Evolutionary conservation across 1,140 invertebrate species (phyloP).

Genomic region (Laodelphax striatellus): DNA sequence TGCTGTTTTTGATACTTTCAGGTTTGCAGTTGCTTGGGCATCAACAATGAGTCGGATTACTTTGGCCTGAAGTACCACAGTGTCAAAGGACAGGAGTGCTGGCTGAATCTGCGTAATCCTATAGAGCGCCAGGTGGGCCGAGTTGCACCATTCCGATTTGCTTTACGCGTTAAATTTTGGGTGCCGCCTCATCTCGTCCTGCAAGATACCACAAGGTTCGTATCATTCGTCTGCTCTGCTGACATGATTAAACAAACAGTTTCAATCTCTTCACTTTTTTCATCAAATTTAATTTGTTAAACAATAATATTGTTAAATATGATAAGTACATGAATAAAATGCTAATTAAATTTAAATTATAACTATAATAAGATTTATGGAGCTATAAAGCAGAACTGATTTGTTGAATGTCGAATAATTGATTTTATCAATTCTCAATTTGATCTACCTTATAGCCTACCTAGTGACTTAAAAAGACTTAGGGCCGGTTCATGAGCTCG

Average conservation of each 20-base stretch:
- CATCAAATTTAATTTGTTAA: no score
- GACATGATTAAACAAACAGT: not conserved
- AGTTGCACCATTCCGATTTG: conserved; percentile 44
- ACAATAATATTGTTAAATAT: no score
- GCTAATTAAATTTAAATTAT: no score
- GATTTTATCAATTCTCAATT: no score
- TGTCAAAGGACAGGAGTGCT: conserved; percentile 58
- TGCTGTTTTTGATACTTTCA: conserved; percentile 27
- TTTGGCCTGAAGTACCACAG: conserved; percentile 67
- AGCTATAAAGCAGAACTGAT: no score
- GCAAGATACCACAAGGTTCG: conserved; percentile 66
- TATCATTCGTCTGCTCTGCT: not conserved
- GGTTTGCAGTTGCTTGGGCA: conserved; percentile 69
- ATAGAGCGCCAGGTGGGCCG: conserved; percentile 57
- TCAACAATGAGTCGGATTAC: conserved; percentile 76
- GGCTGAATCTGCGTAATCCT: conserved; percentile 75
- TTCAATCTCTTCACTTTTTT: no score
- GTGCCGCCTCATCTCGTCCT: conserved; percentile 75
- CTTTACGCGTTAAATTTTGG: conserved; percentile 74
- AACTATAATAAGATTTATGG: no score
- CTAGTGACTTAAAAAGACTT: no score
- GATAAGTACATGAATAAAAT: no score
- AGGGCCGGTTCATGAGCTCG: no score
- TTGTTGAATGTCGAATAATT: no score
- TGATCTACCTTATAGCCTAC: no score